phyloP scores from a whole-genome alignment of 2,888 invertebrate genomes.

The Oxytorus armatus region DNA sequence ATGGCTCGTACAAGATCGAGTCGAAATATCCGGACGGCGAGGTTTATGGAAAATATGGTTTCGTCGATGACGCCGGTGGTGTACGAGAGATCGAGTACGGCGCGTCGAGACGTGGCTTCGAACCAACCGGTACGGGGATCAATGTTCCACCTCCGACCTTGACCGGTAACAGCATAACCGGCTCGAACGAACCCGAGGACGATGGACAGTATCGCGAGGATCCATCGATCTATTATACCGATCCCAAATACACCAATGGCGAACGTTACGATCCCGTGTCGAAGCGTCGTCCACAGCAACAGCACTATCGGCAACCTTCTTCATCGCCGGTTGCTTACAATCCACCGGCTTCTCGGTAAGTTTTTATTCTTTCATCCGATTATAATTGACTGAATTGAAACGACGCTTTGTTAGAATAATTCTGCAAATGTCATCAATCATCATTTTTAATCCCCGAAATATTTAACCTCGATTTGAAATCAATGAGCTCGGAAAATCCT shows the following conservation, averaged over 20 bases:
- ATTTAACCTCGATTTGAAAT: no score
- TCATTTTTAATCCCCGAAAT: no score
- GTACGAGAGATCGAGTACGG: constrained; percentile 94
- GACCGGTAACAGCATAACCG: constrained; percentile 84
- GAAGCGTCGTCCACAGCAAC: constrained; percentile 78
- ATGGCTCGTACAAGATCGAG: constrained; percentile 95
- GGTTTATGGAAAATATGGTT: constrained; percentile 96
- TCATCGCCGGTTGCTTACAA: constrained; percentile 71
- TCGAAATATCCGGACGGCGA: constrained; percentile 94
- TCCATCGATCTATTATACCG: constrained; percentile 91
- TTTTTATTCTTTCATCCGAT: not conserved
- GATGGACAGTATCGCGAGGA: constrained; percentile 95
- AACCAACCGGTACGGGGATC: constrained; percentile 91
- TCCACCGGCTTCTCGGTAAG: constrained; percentile 67
- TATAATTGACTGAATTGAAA: no score
- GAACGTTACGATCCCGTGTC: constrained; percentile 81
- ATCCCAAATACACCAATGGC: constrained; percentile 87
- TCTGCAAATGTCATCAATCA: no score
- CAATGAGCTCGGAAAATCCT: no score
- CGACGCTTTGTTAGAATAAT: no score
- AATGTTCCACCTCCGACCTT: constrained; percentile 93
- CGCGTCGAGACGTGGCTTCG: constrained; percentile 92
- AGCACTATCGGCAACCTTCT: constrained; percentile 71
- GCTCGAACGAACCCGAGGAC: constrained; percentile 88
- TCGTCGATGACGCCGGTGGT: constrained; percentile 91